Percentiles rank a stretch among this genome's conserved stretches.
phyloP scores from a whole-genome alignment of 2,113 vertebrate species.

The Thamnaconus septentrionalis region DNA sequence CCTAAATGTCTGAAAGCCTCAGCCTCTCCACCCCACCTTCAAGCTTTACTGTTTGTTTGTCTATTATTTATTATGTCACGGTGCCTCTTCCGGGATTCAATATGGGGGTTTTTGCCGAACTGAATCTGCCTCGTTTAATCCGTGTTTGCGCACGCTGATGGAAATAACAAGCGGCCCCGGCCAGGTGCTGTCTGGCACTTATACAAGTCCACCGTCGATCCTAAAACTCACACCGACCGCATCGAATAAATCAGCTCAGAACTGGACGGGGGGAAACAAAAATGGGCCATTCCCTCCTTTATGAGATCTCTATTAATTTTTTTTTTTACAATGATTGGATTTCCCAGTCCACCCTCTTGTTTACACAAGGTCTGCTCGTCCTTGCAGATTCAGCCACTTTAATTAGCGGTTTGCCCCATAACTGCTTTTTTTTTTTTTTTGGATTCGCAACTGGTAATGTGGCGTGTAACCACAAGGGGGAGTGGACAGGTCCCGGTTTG shows the following conservation, averaged over 20 bases:
- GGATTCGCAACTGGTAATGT: slow-evolving; percentile 86
- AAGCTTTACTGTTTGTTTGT: slow-evolving; percentile 69
- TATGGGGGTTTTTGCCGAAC: no score
- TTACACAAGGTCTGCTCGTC: slow-evolving; percentile 81
- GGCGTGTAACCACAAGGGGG: slow-evolving; percentile 36
- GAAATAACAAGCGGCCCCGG: slow-evolving; percentile 37
- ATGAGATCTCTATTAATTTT: slow-evolving; percentile 7
- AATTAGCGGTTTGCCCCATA: slow-evolving; percentile 82
- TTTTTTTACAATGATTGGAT: slow-evolving; percentile 34
- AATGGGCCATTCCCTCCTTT: slow-evolving; percentile 4
- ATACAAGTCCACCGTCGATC: slow-evolving; percentile 80
- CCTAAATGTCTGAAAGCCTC: slow-evolving; percentile 75
- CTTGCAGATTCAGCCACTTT: slow-evolving; percentile 84
- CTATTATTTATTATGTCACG: slow-evolving; percentile 65
- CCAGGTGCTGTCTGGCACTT: slow-evolving; percentile 67
- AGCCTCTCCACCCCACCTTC: slow-evolving; percentile 21
- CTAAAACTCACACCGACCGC: slow-evolving; percentile 39
- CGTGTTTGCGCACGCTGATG: slow-evolving; percentile 22
- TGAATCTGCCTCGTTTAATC: slow-evolving; percentile 2
- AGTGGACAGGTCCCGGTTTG: slow-evolving; percentile 63
- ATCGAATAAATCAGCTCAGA: slow-evolving; percentile 39
- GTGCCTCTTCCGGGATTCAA: neutral
- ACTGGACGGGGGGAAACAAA: neutral
- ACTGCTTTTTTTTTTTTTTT: slow-evolving; percentile 74
- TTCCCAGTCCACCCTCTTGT: slow-evolving; percentile 22